Percentiles rank a stretch among this genome's conserved stretches.
Conservation (phyloP, 2,888 invertebrate genomes). For the Cataglyphis albicans region DNA sequence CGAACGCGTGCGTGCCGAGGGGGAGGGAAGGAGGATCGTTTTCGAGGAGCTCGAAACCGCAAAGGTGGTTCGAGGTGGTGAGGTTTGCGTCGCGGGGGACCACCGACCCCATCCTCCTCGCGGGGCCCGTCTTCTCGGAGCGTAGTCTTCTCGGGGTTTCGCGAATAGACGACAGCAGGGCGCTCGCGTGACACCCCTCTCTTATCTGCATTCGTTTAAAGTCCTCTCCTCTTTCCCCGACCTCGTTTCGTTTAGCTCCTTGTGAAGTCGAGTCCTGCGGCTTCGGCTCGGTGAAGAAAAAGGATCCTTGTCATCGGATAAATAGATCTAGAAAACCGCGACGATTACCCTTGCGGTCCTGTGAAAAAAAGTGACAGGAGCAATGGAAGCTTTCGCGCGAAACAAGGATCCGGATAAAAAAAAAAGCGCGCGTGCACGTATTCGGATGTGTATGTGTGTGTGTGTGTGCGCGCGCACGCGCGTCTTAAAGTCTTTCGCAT, state of each 20-base stretch:
- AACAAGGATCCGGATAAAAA: not conserved
- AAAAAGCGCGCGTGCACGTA: not conserved
- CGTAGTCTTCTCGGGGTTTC: not conserved
- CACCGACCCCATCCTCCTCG: not conserved
- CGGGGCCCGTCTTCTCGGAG: not conserved
- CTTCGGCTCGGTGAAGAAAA: not conserved
- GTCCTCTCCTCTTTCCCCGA: not conserved
- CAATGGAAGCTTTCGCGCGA: not conserved
- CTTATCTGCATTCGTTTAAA: slow-evolving; percentile 35
- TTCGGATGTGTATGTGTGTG: not conserved
- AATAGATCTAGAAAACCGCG: slow-evolving; percentile 46
- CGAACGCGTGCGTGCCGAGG: slow-evolving; percentile 60
- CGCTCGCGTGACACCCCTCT: slow-evolving; percentile 34
- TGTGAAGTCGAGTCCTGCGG: slow-evolving; percentile 1
- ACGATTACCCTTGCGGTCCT: slow-evolving; percentile 37
- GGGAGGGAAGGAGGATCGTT: slow-evolving; percentile 38
- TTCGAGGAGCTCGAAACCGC: slow-evolving; percentile 44
- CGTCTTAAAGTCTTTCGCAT: not conserved
- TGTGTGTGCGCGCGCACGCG: not conserved
- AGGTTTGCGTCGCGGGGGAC: slow-evolving; percentile 27
- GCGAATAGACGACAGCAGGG: not conserved
- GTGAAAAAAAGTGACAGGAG: not conserved
- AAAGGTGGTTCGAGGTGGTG: slow-evolving; percentile 29
- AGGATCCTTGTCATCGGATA: slow-evolving; percentile 44
- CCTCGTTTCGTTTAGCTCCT: slow-evolving; percentile 23